Percentiles rank a stretch among this genome's conserved stretches.
These are phyloP conservation scores for Tuberolachnus salignus DNA, from an alignment of 2,888 invertebrate species.

Conservation along the genomic window DNA sequence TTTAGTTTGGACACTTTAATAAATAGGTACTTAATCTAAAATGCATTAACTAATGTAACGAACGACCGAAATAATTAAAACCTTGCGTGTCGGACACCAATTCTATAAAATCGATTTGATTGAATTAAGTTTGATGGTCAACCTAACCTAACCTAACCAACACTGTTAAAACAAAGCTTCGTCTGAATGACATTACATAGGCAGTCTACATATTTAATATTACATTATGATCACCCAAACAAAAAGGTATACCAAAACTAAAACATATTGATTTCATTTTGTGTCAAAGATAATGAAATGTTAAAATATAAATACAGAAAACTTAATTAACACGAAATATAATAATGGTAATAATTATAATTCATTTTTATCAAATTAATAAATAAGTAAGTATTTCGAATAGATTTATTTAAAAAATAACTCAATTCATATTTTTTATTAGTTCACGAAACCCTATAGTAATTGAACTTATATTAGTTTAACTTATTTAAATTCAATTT, in stretches of 20 bases:
- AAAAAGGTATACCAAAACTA: neutral
- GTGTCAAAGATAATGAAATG: neutral
- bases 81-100: neutral
- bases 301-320: constrained; percentile 2
- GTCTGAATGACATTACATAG: neutral
- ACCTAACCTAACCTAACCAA: no score
- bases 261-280: neutral
- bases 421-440: no score
- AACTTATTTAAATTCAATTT: no score
- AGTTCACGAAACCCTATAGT: no score
- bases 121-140: neutral
- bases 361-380: neutral
- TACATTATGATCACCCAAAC: neutral
- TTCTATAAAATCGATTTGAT: neutral
- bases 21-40: no score
- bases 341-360: neutral
- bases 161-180: neutral
- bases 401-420: neutral
- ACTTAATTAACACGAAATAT: neutral
- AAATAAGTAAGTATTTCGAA: no score
- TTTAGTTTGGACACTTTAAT: no score
- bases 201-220: no score
- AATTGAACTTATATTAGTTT: no score
- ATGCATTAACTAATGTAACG: neutral
- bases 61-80: neutral